Base-by-base conservation (phyloP, 2,113 vertebrate genomes). In the Sander vitreus region DNA sequence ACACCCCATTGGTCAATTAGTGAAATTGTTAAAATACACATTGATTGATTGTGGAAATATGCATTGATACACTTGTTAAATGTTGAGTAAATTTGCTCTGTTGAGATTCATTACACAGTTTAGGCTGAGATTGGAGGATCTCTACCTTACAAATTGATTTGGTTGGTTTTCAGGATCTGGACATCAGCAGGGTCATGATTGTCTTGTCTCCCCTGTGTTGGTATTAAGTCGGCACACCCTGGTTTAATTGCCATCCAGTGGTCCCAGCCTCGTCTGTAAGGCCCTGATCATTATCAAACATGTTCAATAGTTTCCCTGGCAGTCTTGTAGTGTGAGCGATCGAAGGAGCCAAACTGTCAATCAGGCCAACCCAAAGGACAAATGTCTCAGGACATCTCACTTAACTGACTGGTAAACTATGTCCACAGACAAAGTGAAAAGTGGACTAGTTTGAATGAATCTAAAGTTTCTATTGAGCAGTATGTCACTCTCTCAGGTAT, bases 231-330 rank as follows among this genome's bases (percentile, higher is more conserved):
- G 2, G 9, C 55, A 39, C 59, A 59, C 25, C 14, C 43, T 64
- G 2, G 6, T 72, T 65, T 80, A 80, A 87, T 87, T 87, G 63
- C 36, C 57, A 51, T 47, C 60, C 51, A 25, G 57, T 36, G 55
- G 70, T 65, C 21, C 45, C 15, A 10, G 64, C 55, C 76, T 75
- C 25, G 9, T 69, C 62, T 79, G 58, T 25, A 36, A 78, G 23
- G 12, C 60, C 54, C 57, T 80, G 83, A 89, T 91, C 85, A 43
- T 60, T 86, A 91, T 86, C 88, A 72, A 50, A 83, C 62, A 62
- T 70, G 78, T 79, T 74, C 75, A 51, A 48, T 65, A 39, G 65
- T 33, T 82, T 67, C 55, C 65, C 63, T 23, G 3, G 30, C 54
- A 25, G 57, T 43, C 45, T 69, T 64, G 66, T 21, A 19, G 36